Conservation (phyloP, 2,113 vertebrate species). For the Kryptolebias marmoratus region DNA sequence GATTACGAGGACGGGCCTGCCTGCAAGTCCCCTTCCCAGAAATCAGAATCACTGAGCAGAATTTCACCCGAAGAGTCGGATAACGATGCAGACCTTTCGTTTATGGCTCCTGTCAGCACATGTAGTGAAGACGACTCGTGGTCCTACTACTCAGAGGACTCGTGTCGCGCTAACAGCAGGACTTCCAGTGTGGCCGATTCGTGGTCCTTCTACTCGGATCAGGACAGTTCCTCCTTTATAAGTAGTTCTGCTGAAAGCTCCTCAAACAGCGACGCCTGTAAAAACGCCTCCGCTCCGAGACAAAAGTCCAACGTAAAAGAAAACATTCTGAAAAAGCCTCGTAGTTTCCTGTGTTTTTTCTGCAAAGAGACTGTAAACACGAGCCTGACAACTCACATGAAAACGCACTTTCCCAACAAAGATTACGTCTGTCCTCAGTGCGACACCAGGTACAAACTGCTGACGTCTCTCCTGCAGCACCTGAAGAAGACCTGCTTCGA, state of each 20-base stretch:
- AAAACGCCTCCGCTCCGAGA: not conserved
- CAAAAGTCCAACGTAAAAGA: not conserved
- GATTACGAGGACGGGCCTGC: not conserved
- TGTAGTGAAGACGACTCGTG: constrained; percentile 53
- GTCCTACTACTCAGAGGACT: constrained; percentile 53
- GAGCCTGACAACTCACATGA: constrained; percentile 51
- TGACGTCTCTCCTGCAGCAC: constrained; percentile 43
- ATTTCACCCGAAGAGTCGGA: not conserved
- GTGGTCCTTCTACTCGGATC: constrained; percentile 43
- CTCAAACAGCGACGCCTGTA: constrained; percentile 2
- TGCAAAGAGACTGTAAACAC: constrained; percentile 41
- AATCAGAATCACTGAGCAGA: not conserved
- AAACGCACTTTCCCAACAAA: constrained; percentile 59
- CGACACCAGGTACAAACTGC: constrained; percentile 41
- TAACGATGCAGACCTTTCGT: not conserved
- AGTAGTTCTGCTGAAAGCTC: not conserved
- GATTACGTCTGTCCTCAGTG: constrained; percentile 61
- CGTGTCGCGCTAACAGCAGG: not conserved
- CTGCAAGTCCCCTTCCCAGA: not conserved
- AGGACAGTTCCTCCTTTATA: not conserved
- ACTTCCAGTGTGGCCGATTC: constrained; percentile 23
- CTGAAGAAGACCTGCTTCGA: constrained; percentile 58
- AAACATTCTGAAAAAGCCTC: not conserved
- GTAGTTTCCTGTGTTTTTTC: constrained; percentile 42
- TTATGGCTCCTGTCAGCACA: constrained; percentile 15